A percentile compares a stretch with the other conserved stretches of the same genome.
These are phyloP conservation scores for Pandemis cinnamomeana DNA, from an alignment of 2,888 invertebrate genomes.

Conservation along the genomic window DNA sequence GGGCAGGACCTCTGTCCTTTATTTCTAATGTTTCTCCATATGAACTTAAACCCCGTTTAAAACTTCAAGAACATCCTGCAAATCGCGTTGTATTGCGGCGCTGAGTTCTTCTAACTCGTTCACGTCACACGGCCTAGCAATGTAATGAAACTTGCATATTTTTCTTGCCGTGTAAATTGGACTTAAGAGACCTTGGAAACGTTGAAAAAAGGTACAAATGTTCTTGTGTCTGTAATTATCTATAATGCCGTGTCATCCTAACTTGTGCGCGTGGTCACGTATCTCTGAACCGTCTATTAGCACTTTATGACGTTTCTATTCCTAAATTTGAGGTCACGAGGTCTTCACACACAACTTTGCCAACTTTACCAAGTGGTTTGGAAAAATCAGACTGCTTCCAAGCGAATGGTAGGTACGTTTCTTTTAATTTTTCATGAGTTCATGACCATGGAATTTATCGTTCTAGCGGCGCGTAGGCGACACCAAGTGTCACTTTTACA, in stretches of 20 bases:
- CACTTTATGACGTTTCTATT: neutral
- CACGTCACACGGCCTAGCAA: no score
- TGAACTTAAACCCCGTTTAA: no score
- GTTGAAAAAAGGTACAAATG: neutral
- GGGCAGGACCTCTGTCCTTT: neutral
- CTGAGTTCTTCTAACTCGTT: no score
- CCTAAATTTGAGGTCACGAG: slow-evolving; percentile 1
- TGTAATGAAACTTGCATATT: no score
- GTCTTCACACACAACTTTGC: neutral
- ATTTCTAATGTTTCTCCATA: neutral
- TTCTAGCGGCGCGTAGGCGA: neutral
- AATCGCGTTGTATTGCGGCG: no score
- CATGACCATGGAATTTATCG: neutral
- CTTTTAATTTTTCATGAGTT: neutral
- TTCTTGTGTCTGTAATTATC: neutral
- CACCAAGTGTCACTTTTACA: neutral
- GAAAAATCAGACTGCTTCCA: neutral
- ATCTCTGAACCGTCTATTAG: neutral
- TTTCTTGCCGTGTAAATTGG: no score
- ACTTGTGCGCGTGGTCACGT: neutral
- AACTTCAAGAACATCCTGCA: no score
- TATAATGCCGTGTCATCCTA: neutral
- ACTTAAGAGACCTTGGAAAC: no score
- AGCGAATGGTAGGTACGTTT: neutral
- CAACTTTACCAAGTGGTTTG: neutral